Percentiles rank a stretch among this genome's conserved stretches.
Evolutionary conservation across 2,888 invertebrate species (phyloP).

Genomic region (Sarcophaga caerulescens): DNA sequence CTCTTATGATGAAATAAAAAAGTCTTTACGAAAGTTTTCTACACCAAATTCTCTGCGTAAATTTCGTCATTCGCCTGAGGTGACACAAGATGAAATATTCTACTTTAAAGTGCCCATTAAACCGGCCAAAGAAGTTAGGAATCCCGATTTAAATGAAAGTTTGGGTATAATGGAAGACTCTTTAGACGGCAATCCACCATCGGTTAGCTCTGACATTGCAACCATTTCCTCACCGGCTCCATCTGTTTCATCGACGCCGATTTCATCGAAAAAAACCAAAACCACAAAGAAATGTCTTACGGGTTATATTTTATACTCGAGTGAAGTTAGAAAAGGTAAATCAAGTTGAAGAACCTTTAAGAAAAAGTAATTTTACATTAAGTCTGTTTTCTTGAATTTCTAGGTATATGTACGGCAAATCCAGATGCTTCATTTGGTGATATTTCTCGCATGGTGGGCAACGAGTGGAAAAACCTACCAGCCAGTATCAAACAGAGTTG

Average conservation of each 20-base stretch:
- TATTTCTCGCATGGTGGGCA: slow-evolving; percentile 88
- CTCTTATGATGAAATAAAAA: slow-evolving; percentile 93
- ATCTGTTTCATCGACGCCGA: slow-evolving; percentile 81
- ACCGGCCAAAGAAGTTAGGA: slow-evolving; percentile 81
- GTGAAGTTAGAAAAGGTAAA: slow-evolving; percentile 92
- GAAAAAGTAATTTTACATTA: not conserved
- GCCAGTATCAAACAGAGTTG: slow-evolving; percentile 94
- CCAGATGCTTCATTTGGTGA: slow-evolving; percentile 97
- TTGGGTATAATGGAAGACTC: slow-evolving; percentile 87
- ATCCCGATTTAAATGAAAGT: slow-evolving; percentile 73
- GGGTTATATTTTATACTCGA: slow-evolving; percentile 98
- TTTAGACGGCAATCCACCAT: slow-evolving; percentile 89
- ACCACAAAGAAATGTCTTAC: slow-evolving; percentile 94
- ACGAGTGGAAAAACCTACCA: slow-evolving; percentile 96
- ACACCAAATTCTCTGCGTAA: slow-evolving; percentile 86
- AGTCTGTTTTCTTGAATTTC: not conserved
- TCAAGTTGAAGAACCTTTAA: not conserved
- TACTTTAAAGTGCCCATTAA: slow-evolving; percentile 87
- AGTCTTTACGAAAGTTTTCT: slow-evolving; percentile 87
- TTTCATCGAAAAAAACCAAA: slow-evolving; percentile 84
- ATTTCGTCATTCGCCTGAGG: slow-evolving; percentile 89
- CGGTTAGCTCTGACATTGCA: slow-evolving; percentile 90
- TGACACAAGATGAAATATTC: slow-evolving; percentile 96
- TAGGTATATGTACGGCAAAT: slow-evolving; percentile 92
- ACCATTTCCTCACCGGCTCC: slow-evolving; percentile 83